Conservation (phyloP, 1,140 invertebrate species). For the Papilio xuthus region DNA sequence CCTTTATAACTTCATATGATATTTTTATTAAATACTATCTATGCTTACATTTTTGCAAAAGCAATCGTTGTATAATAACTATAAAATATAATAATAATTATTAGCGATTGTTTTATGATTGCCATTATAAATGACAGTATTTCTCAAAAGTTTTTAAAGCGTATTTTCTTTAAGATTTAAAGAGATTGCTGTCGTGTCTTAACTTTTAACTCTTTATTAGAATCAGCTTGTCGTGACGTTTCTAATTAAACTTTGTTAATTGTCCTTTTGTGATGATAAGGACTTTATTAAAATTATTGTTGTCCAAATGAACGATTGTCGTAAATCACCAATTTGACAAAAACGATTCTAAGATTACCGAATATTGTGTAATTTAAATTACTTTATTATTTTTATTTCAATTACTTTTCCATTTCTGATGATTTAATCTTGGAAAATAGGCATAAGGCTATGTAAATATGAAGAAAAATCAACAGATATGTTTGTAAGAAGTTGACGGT, state of each 20-base stretch:
- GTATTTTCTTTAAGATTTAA: constrained; percentile 38
- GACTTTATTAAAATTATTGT: constrained; percentile 22
- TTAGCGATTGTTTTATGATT: not conserved
- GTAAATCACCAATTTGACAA: not conserved
- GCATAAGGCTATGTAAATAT: too few relatives aligned
- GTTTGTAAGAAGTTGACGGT: too few relatives aligned
- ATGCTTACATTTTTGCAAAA: not conserved
- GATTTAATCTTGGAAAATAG: too few relatives aligned
- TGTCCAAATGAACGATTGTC: not conserved
- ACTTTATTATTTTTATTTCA: too few relatives aligned
- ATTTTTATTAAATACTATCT: not conserved
- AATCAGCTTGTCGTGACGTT: constrained; percentile 73
- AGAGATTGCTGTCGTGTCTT: constrained; percentile 51
- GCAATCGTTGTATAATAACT: not conserved
- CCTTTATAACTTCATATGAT: too few relatives aligned
- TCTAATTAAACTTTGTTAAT: constrained; percentile 74
- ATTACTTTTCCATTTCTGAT: too few relatives aligned
- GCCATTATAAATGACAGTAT: not conserved
- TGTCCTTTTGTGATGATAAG: constrained; percentile 40
- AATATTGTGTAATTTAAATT: too few relatives aligned
- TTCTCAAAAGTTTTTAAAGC: constrained; percentile 26
- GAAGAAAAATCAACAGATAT: too few relatives aligned
- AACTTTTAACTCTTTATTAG: constrained; percentile 63
- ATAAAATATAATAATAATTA: not conserved
- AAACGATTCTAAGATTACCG: not conserved